Evolutionary conservation across 2,113 vertebrate species (phyloP).

Genomic region (Dasyprocta punctata): DNA sequence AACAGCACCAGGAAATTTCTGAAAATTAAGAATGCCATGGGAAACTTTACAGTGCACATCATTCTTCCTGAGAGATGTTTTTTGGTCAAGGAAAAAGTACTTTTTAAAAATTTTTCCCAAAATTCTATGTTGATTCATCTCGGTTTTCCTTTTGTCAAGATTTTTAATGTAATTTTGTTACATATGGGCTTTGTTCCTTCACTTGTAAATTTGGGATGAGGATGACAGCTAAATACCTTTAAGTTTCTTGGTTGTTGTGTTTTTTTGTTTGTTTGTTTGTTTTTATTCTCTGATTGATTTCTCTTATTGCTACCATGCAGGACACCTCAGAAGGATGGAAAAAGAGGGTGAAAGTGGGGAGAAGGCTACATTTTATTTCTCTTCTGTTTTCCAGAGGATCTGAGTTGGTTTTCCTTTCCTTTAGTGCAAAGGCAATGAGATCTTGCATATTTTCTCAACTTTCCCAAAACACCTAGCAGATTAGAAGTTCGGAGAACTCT

Average conservation of each 20-base stretch:
- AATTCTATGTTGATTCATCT: slow-evolving; percentile 21
- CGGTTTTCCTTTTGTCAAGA: slow-evolving; percentile 10
- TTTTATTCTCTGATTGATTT: background rate
- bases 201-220: background rate
- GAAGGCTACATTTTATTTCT: background rate
- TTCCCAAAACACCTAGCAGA: background rate
- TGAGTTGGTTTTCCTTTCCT: background rate
- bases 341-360: background rate
- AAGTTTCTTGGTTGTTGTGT: background rate
- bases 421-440: background rate
- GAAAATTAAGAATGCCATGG: slow-evolving; percentile 20
- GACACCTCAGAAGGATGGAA: background rate
- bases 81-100: background rate
- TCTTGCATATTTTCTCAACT: background rate
- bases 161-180: background rate
- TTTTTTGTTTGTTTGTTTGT: background rate
- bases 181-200: background rate
- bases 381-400: background rate
- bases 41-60: background rate
- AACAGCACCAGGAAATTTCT: background rate
- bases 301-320: background rate
- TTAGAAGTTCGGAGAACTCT: slow-evolving; percentile 26
- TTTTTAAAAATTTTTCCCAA: background rate
- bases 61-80: slow-evolving; percentile 12
- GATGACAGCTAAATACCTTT: background rate